These are phyloP conservation scores for Pseudomyrmex dendroicus DNA, from an alignment of 1,140 invertebrate genomes.

Conservation along the genomic window DNA sequence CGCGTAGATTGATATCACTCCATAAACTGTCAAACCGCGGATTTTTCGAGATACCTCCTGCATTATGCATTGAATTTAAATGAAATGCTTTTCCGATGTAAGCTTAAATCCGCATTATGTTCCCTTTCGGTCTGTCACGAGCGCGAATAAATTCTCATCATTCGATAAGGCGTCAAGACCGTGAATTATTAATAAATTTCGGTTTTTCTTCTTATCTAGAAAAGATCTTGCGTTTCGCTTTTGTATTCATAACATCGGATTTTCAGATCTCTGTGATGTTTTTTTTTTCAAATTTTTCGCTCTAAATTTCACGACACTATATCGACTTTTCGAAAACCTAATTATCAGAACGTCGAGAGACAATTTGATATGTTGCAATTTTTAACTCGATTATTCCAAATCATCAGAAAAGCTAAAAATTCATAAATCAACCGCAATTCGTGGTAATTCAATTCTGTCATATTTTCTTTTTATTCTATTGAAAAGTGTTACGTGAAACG, in stretches of 20 bases:
- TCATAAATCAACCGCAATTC: neutral
- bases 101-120: slow-evolving; percentile 11
- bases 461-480: neutral
- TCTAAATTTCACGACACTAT: neutral
- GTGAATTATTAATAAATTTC: slow-evolving; percentile 29
- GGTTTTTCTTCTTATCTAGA: no score
- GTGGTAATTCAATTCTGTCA: neutral
- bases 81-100: slow-evolving; percentile 18
- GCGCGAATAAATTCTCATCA: slow-evolving; percentile 34
- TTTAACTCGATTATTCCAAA: no score
- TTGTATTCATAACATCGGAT: neutral
- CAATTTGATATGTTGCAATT: neutral
- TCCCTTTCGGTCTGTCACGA: neutral
- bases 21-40: slow-evolving; percentile 6
- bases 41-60: slow-evolving; percentile 5
- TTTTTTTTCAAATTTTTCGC: neutral
- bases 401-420: no score
- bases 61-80: slow-evolving; percentile 47
- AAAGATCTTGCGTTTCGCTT: neutral
- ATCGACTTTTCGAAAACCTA: neutral
- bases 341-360: neutral
- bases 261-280: no score
- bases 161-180: neutral
- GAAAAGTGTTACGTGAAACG: neutral
- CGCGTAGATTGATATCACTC: neutral